phyloP scores from a whole-genome alignment of 2,888 invertebrate genomes.

The Andrena marginata region DNA sequence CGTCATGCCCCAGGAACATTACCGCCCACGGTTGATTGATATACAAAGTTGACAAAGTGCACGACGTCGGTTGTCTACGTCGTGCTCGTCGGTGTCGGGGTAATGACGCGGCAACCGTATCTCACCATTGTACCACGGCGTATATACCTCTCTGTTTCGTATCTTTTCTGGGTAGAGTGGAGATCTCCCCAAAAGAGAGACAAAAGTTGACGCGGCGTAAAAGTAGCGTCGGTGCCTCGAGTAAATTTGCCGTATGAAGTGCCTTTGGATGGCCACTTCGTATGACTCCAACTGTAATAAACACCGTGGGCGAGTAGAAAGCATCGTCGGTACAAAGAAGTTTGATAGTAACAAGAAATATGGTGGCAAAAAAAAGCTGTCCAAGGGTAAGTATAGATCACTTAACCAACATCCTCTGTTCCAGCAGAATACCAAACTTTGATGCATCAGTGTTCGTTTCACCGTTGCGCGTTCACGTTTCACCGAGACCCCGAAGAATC shows the following conservation, averaged over 20 bases:
- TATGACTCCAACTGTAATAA: too few species aligned
- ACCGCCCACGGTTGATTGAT: slow-evolving; percentile 74
- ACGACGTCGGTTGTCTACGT: slow-evolving; percentile 61
- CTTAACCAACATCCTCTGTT: too few species aligned
- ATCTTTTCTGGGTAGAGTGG: slow-evolving; percentile 44
- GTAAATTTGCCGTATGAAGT: background rate
- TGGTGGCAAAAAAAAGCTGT: too few species aligned
- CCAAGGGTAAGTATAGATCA: too few species aligned
- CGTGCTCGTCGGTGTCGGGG: slow-evolving; percentile 62
- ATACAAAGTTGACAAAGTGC: slow-evolving; percentile 78
- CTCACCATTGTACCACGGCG: slow-evolving; percentile 69
- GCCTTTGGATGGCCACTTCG: background rate
- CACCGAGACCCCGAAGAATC: background rate
- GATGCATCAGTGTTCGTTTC: too few species aligned
- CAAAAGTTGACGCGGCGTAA: background rate
- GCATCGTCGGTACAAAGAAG: too few species aligned
- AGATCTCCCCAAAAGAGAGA: slow-evolving; percentile 31
- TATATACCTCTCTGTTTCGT: slow-evolving; percentile 48
- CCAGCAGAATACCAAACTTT: too few species aligned
- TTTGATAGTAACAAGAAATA: too few species aligned
- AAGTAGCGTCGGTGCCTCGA: background rate
- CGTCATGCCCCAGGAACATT: slow-evolving; percentile 67
- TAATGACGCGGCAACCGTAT: slow-evolving; percentile 76
- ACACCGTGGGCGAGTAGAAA: too few species aligned
- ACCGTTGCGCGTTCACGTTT: background rate